Evolutionary conservation across 2,888 invertebrate species (phyloP).

Genomic region (Hyposoter didymator): DNA sequence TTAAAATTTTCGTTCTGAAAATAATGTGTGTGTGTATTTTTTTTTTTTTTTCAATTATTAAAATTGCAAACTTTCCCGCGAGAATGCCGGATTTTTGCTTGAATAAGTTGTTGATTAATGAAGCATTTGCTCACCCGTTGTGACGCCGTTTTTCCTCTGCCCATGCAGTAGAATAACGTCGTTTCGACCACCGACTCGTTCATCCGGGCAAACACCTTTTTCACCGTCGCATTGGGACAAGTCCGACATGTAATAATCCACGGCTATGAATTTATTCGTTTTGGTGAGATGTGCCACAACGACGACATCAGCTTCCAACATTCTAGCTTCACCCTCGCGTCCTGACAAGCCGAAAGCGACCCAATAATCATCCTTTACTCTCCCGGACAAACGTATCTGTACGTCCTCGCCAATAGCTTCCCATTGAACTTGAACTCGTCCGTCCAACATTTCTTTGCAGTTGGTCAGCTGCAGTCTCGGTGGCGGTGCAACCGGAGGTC

Average conservation of each 20-base stretch:
- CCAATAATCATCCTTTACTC: constrained; percentile 93
- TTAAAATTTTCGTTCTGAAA: not conserved
- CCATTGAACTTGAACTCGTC: constrained; percentile 95
- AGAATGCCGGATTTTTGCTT: not conserved
- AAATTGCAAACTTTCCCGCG: not conserved
- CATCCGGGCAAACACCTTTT: constrained; percentile 94
- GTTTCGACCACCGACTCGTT: constrained; percentile 91
- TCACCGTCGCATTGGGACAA: constrained; percentile 93
- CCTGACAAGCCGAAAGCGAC: constrained; percentile 95
- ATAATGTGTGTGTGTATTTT: not conserved
- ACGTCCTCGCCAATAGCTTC: constrained; percentile 91
- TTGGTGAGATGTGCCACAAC: constrained; percentile 90
- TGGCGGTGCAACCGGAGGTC: constrained; percentile 87
- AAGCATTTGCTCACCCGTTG: constrained; percentile 84
- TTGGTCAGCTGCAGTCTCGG: constrained; percentile 86
- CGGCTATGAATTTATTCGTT: constrained; percentile 88
- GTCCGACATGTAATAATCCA: constrained; percentile 94
- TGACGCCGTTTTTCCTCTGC: constrained; percentile 91
- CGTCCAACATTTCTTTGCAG: constrained; percentile 93
- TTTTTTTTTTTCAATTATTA: not conserved
- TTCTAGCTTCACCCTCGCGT: constrained; percentile 89
- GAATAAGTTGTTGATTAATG: not conserved
- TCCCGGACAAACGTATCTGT: constrained; percentile 91
- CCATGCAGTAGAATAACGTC: constrained; percentile 91
- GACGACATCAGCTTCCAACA: constrained; percentile 93